Conservation (phyloP, 2,113 vertebrate species). For the Tragelaphus scriptus region DNA sequence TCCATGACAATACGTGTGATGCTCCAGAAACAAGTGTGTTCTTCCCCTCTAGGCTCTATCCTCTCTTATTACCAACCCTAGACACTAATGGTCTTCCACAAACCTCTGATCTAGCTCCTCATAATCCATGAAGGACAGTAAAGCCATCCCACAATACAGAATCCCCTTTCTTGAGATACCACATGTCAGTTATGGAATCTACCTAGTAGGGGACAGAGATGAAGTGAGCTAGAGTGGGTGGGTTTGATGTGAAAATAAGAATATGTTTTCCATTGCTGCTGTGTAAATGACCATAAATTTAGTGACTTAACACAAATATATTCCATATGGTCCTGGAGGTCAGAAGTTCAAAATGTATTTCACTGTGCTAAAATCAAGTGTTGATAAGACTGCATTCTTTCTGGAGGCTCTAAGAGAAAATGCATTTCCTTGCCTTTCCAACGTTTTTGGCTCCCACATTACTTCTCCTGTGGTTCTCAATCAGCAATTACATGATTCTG, state of each 20-base stretch:
- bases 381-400: not conserved
- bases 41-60: not conserved
- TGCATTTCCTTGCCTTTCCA: not conserved
- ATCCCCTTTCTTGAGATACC: not conserved
- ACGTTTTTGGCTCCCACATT: accelerated
- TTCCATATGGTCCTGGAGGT: not conserved
- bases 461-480: not conserved
- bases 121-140: not conserved
- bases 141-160: not conserved
- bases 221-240: not conserved
- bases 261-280: not conserved
- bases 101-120: not conserved
- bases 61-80: not conserved
- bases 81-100: not conserved
- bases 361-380: not conserved
- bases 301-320: not conserved
- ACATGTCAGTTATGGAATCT: not conserved
- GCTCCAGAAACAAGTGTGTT: not conserved
- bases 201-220: not conserved
- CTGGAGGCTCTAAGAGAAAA: not conserved
- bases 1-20: not conserved
- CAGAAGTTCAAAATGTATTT: not conserved
- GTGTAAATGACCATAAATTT: not conserved
- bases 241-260: not conserved
- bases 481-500: not conserved